Base-by-base conservation (phyloP, 2,797 vertebrate genomes). In the Cichlasoma orientale region DNA sequence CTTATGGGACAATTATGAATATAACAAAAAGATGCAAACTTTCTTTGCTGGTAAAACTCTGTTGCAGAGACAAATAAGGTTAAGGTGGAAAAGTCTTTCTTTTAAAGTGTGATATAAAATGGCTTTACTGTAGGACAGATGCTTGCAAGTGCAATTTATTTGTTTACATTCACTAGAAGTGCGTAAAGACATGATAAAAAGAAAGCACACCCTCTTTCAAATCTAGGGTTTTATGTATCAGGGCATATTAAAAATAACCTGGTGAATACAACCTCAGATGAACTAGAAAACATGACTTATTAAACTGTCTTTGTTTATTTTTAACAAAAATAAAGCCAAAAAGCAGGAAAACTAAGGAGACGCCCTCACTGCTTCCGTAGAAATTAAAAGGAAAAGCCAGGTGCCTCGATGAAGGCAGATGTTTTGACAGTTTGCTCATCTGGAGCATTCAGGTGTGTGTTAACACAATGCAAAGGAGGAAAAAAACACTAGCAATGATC, bases 1-100 rank as follows among this genome's bases (percentile, higher is more conserved):
- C 84, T 84, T 58, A n/a, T 77, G 82, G 73, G 75, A 80, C 74
- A 78, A 71, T 33, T 38, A 55, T 44, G 52, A 72, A 69, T 66
- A 29, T 59, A 27, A 80, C 47, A 83, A 23, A 83, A 23, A 27
- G 55, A 56, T 53, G 29, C 31, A 74, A 81, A 88, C 53, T 79
- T 73, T 31, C 3, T 31, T 41, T 36, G 23, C 23, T 12, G 5
- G 19, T 23, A 12, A 53, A 72, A 77, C 75, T 76, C 21, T 18
- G 52, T 77, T 68, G 27, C 57, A 4, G 11, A 68, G 10, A 7
- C 19, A 70, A 47, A 13, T 57, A 1, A 50, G 12, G 19, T 33
- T 21, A 56, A 66, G 44, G 25, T 50, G 44, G 25, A 29, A 13
- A 68, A 50, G n/a, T 4, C 27, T 68, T 29, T 50, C 23, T 47